A percentile compares a stretch with the other conserved stretches of the same genome.
These are phyloP conservation scores for Acanthoscelides obtectus DNA, from an alignment of 2,888 invertebrate genomes.

Conservation along the genomic window DNA sequence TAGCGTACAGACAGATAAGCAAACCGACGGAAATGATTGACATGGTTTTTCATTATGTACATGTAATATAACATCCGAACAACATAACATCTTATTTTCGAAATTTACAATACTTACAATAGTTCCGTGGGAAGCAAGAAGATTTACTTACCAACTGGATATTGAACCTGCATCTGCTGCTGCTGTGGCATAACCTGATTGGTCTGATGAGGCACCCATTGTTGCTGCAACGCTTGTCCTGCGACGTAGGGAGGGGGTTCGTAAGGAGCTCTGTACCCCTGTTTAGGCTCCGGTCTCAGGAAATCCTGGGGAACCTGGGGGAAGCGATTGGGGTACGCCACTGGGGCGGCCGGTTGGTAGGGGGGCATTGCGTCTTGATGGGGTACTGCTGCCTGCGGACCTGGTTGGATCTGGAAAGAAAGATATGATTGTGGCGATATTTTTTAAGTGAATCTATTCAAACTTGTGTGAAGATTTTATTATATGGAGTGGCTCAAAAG, in stretches of 20 bases:
- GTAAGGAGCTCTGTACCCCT: neutral
- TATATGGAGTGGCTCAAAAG: too few species aligned
- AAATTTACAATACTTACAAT: too few species aligned
- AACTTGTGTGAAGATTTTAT: too few species aligned
- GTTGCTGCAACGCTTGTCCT: neutral
- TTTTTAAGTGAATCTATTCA: too few species aligned
- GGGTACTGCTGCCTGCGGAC: neutral
- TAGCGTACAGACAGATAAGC: too few species aligned
- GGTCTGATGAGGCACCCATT: slow-evolving; percentile 25
- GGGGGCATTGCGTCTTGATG: neutral
- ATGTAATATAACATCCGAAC: too few species aligned
- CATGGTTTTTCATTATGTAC: too few species aligned
- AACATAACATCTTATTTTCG: too few species aligned
- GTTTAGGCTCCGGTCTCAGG: neutral
- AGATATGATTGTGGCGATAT: neutral
- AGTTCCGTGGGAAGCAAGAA: too few species aligned
- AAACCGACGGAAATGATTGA: too few species aligned
- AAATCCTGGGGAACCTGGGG: neutral
- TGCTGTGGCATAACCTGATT: slow-evolving; percentile 37
- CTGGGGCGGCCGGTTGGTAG: neutral
- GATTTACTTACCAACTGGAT: neutral
- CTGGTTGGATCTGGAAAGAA: neutral
- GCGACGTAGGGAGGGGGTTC: neutral
- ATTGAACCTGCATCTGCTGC: slow-evolving; percentile 20
- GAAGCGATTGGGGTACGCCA: neutral